Evolutionary conservation across 2,888 invertebrate species (phyloP).

Genomic region (Zootermopsis nevadensis): DNA sequence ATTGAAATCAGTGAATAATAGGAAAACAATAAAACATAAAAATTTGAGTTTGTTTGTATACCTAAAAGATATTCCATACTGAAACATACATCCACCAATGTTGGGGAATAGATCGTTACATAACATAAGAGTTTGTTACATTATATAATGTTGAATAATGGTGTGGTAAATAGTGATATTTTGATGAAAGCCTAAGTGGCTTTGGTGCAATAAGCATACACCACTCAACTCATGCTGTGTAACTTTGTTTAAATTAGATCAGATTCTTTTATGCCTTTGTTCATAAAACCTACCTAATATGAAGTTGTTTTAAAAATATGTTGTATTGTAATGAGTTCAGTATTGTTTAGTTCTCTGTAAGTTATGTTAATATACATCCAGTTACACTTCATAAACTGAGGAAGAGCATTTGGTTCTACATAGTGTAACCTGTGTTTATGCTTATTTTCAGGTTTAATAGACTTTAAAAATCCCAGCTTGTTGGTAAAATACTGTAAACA

Average conservation of each 20-base stretch:
- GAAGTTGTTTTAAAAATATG: too few relatives aligned
- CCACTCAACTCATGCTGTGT: not conserved
- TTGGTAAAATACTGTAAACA: too few relatives aligned
- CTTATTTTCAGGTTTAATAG: too few relatives aligned
- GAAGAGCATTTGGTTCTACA: not conserved
- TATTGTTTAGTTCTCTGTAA: not conserved
- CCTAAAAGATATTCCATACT: not conserved
- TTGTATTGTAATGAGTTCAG: not conserved
- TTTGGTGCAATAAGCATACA: slow-evolving; percentile 22
- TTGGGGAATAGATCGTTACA: too few relatives aligned
- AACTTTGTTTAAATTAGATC: not conserved
- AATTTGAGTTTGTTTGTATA: not conserved
- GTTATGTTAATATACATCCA: not conserved
- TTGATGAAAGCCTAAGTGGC: not conserved
- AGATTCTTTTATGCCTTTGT: not conserved
- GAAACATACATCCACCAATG: not conserved
- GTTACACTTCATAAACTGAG: not conserved
- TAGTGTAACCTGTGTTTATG: too few relatives aligned
- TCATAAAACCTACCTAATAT: slow-evolving; percentile 1
- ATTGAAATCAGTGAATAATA: not conserved
- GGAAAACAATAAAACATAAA: not conserved
- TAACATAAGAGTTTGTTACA: not conserved
- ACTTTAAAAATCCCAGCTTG: too few relatives aligned
- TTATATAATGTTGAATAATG: not conserved
- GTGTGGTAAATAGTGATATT: not conserved